These are phyloP conservation scores for Drosophila mulleri DNA, from an alignment of 2,888 invertebrate species.

Conservation along the genomic window DNA sequence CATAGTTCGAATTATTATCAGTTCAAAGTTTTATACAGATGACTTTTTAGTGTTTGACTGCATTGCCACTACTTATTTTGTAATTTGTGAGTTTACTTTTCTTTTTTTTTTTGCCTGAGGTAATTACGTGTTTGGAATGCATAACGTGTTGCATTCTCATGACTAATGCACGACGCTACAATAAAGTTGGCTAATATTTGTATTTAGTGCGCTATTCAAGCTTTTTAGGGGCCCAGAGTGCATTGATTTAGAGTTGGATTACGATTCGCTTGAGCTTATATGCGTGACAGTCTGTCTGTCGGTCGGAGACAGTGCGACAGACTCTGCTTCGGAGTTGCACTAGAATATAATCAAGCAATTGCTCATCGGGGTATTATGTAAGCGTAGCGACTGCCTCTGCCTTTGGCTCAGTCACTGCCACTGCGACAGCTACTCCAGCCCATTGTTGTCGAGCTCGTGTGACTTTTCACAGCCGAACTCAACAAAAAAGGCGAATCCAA, in stretches of 20 bases:
- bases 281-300: conserved; percentile 36
- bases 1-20: neutral
- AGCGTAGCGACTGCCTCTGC: conserved; percentile 20
- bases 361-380: conserved; percentile 68
- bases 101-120: neutral
- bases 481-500: conserved; percentile 45
- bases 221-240: conserved; percentile 18
- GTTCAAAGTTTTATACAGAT: neutral
- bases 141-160: conserved; percentile 35
- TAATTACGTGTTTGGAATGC: conserved; percentile 32
- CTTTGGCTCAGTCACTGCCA: neutral
- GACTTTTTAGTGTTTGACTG: neutral
- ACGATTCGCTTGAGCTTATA: conserved; percentile 19
- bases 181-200: conserved; percentile 36
- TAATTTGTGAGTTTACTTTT: neutral
- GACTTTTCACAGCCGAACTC: conserved; percentile 70
- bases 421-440: conserved; percentile 14
- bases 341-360: conserved; percentile 60
- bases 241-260: conserved; percentile 14
- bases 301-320: conserved; percentile 6
- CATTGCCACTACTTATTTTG: neutral
- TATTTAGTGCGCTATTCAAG: conserved; percentile 36
- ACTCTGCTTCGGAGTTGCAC: conserved; percentile 13
- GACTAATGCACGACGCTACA: conserved; percentile 43
- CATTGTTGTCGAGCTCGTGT: conserved; percentile 59